Evolutionary conservation across 2,797 vertebrate genomes (phyloP).

Genomic region (Rhynchotus rufescens): DNA sequence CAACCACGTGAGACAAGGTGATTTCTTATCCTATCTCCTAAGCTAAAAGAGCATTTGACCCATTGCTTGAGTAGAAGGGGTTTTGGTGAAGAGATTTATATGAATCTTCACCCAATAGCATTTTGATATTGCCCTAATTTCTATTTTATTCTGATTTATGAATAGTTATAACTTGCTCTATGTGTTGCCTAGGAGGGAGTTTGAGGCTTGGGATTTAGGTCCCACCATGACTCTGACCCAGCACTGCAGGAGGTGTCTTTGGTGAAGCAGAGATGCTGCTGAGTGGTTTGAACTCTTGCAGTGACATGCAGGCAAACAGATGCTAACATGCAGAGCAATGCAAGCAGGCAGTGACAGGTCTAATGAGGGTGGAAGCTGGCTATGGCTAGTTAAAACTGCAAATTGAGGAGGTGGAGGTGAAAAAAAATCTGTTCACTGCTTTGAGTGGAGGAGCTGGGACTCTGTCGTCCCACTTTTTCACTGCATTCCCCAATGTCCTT

Average conservation of each 20-base stretch:
- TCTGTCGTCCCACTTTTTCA: background rate
- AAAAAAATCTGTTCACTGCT: background rate
- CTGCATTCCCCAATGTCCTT: background rate
- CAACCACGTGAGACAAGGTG: background rate
- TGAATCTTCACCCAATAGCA: background rate
- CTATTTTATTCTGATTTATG: background rate
- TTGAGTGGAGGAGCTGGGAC: background rate
- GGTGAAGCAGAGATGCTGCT: background rate
- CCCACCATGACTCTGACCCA: background rate
- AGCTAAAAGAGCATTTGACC: background rate
- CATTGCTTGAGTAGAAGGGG: background rate
- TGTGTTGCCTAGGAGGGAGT: background rate
- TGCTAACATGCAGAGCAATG: background rate
- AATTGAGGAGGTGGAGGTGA: background rate
- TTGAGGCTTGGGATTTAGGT: background rate
- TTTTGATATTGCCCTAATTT: background rate
- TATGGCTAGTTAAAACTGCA: background rate
- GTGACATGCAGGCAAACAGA: background rate
- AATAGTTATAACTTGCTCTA: background rate
- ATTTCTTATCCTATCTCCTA: accelerated
- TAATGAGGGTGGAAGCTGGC: background rate
- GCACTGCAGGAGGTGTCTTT: background rate
- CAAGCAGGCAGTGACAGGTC: background rate
- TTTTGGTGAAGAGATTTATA: background rate
- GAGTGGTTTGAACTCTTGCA: background rate